Base-by-base conservation (phyloP, 2,888 invertebrate species). In the Pyrochroa serraticornis region DNA sequence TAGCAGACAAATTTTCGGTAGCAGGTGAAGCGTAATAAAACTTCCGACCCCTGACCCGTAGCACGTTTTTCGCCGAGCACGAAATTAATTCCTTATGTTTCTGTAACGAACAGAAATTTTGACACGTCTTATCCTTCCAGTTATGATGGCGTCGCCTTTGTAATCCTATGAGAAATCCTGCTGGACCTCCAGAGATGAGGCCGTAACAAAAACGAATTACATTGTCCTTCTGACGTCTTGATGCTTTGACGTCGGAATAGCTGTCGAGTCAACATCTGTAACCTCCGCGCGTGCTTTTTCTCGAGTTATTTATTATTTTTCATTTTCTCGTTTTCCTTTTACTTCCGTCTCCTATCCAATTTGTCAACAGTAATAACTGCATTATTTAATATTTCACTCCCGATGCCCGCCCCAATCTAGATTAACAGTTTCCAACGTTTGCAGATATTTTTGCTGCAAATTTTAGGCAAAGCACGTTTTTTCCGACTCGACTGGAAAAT, bases 201-300 rank as follows among this genome's bases (percentile, higher is more conserved):
- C 54, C 56, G 38, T 53, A 63, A 60, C 59, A 58, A 63, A 67
- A 68, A 58, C 62, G 63, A 65, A 68, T 68, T 67, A 67, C 60
- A 61, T 60, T 59, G 63, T 64, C 58, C 59, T 61, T 60, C 59
- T 67, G 68, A 71, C 67, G 63, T 67, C 65, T 67, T 64, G 65
- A 62, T 62, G 66, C 57, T 59, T 61, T 53, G 57, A 32, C 44
- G 22, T 22, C 45, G 43, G 37, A n/a, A 43, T 38, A 46, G 41
- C 53, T 47, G 42, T 22, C 22, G 22, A 55, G 49, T 45, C 60
- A 65, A 66, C 68, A 69, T 71, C 68, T 69, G 68, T 64, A 68
- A 62, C 63, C 55, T 51, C 45, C 31, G 62, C 66, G 67, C 68
- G 67, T 69, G 62, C 64, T 58, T 61, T 31, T 49, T 41, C 47